Evolutionary conservation across 2,113 vertebrate species (phyloP).

Genomic region (Grammomys surdaster): DNA sequence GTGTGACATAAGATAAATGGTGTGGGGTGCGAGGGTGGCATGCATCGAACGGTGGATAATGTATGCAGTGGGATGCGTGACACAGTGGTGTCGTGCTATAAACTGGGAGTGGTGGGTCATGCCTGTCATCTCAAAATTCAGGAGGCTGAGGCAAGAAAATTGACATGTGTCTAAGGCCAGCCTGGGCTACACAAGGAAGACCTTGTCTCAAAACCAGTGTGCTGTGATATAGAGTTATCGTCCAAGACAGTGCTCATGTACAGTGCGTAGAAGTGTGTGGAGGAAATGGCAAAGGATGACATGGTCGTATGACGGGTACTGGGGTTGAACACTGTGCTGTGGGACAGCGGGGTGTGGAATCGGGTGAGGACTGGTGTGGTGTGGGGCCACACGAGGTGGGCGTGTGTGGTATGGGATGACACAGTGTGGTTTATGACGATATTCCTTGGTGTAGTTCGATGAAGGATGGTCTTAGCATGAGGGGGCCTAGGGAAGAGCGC

Average conservation of each 20-base stretch:
- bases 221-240: too few species aligned
- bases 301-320: fast-evolving
- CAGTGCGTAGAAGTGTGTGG: background rate
- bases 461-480: background rate
- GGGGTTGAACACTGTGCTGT: background rate
- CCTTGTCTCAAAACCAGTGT: background rate
- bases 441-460: too few species aligned
- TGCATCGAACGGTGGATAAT: too few species aligned
- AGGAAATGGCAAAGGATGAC: too few species aligned
- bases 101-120: background rate
- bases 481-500: too few species aligned
- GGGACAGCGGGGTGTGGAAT: too few species aligned
- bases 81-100: too few species aligned
- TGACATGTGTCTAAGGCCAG: background rate
- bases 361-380: too few species aligned
- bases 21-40: too few species aligned
- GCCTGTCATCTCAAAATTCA: background rate
- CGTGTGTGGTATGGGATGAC: background rate
- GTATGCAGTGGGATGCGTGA: background rate
- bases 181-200: background rate
- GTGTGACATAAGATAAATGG: background rate
- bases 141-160: background rate
- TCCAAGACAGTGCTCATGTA: fast-evolving
- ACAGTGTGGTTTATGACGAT: background rate
- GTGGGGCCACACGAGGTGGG: background rate